Evolutionary conservation across 2,888 invertebrate genomes (phyloP), one percentile per base, ranked within the genome.

Genomic region (Cosmorhoe ocellata): DNA sequence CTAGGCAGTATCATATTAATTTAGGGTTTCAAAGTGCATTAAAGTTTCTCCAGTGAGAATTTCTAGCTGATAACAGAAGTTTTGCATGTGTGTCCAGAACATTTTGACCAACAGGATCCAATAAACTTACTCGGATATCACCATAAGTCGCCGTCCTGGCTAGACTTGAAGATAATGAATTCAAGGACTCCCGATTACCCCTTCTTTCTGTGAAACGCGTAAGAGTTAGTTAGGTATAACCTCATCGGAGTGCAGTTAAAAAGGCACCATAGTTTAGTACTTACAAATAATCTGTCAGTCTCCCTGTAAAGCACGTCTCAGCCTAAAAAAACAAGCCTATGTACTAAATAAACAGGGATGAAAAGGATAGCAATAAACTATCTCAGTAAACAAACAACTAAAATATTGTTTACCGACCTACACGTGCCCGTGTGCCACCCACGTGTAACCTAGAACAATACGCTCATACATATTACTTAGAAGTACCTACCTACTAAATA

Each of bases 71-170:
- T n/a, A n/a, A n/a, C n/a, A n/a, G n/a, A n/a, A n/a, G n/a, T n/a
- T n/a, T n/a, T n/a, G n/a, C n/a, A n/a, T n/a, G n/a, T 18, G 14
- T 18, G n/a, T 37, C 12, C 13, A 12, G 10, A n/a, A 11, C 10
- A 10, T 24, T 24, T 24, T 10, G 3, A 10, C 34, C 10, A 22
- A 24, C 14, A 18, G 22, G 22, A 11, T 3, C 10, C 12, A 37
- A 18, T 18, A 33, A 37, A 37, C 26, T 22, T 11, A 36, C 36
- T 18, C 10, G 24, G 8, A 11, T 36, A 14, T 24, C 12, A 37
- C 4, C 13, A 13, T 31, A 28, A 13, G 42, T 27, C 42, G 42
- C 42, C 42, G 13, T 8, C 27, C 33, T 42, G 42, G 42, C 42
- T 42, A 42, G 42, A 42, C 42, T 42, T 33, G 13, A 12, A 26